Base-by-base conservation (phyloP, 2,113 vertebrate genomes). In the Nipponia nippon region DNA sequence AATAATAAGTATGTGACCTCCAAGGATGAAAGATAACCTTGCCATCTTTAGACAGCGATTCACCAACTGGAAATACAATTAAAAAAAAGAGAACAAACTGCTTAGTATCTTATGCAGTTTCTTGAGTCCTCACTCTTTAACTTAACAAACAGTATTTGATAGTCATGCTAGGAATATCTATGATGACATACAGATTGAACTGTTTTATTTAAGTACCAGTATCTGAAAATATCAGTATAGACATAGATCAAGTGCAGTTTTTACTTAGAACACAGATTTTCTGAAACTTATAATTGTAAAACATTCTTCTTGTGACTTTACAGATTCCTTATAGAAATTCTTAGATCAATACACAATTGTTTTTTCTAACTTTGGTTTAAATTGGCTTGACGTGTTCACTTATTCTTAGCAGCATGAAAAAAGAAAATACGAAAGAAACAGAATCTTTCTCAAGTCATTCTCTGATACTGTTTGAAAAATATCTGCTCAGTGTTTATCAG, bases 21-120 rank as follows among this genome's bases (percentile, higher is more conserved):
- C 26, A 94, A 93, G 17, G 38, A 78, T 87, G 58, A 89, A 96
- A 78, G 44, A 65, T 92, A 91, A 69, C 47, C 27, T 93, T 94
- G 34, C 13, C 67, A 49, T 86, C 38, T 81, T 93, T 66, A 83
- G 50, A 72, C 27, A 67, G 27, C 65, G 26, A 93, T 90, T 92
- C 86, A 55, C 29, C 36, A 83, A 23, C 61, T 86, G 36, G 34
- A 89, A 97, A 87, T 56, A 52, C 6, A 44, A 80, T 71, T 47
- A 77, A 77, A 92, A 26, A 56, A 78, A 85, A 66, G 19, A 52
- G 42, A 65, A 76, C 7, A 82, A 81, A n/a, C 12, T 52, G 27
- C 9, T 59, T 44, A n/a, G 9, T 38, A 10, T 80, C 13, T 59
- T 66, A 29, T 3, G 7, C 4, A 79, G 2, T 66, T 83, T 65